phyloP scores from a whole-genome alignment of 37 sponge, comb jelly and placozoan species.

The Chondrosia reniformis region DNA sequence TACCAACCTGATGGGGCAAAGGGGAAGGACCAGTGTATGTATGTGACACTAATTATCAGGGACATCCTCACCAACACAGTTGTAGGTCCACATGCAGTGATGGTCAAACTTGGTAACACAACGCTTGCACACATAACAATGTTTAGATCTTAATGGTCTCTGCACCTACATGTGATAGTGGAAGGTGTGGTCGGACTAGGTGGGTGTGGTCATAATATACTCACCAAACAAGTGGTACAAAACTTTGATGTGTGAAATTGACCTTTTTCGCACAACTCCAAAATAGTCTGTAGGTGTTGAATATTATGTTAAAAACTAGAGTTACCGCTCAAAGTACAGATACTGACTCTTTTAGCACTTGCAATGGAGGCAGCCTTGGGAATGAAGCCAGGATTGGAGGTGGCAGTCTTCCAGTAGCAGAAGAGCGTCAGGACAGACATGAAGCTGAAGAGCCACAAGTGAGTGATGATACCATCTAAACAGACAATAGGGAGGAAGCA shows the following conservation, averaged over 20 bases:
- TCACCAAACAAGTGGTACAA: conserved; percentile 84
- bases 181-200: not conserved
- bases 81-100: conserved; percentile 94
- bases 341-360: conserved; percentile 42
- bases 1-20: conserved; percentile 25
- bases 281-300: conserved; percentile 40
- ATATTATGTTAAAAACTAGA: not conserved
- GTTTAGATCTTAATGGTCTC: conserved; percentile 89
- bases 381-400: conserved; percentile 71
- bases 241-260: conserved; percentile 47
- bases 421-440: conserved; percentile 6
- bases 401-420: conserved; percentile 34
- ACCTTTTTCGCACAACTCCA: conserved; percentile 68
- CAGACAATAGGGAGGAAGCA: not conserved
- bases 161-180: conserved; percentile 37
- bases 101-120: conserved; percentile 96
- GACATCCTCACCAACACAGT: conserved; percentile 74
- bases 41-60: not conserved
- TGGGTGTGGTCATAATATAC: not conserved
- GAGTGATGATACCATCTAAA: conserved; percentile 30
- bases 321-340: not conserved
- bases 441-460: conserved; percentile 19
- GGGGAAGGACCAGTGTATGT: not conserved
- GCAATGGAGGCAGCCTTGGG: not conserved
- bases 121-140: conserved; percentile 86